Evolutionary conservation across 1,140 invertebrate genomes (phyloP), one percentile per base, ranked within the genome.

Genomic region (Copidosoma floridanum): DNA sequence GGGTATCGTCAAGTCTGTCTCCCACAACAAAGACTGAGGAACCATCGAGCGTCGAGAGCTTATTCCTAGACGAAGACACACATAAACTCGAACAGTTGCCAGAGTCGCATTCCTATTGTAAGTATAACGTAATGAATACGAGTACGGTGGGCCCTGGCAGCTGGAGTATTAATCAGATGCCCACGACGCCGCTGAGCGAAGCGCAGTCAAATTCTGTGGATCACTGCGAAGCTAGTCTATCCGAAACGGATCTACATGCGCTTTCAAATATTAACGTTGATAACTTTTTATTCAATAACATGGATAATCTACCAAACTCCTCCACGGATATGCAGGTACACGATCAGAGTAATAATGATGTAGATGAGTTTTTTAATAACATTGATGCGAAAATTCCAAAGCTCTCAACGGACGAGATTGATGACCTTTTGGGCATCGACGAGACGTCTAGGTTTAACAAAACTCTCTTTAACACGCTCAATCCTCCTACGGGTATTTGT

Each of bases 401-500:
- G 8, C 44, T 29, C 18, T 12, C 37, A 14, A 47, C 8, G 2
- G 55, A 48, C 21, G 23, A 38, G 8, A 6, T 24, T 3, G n/a
- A 48, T 40, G 37, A 61, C 35, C 46, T 37, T 37, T 21, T 44
- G 16, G 41, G 43, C 18, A 41, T 50, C 5, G 41, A 40, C 12
- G 47, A 44, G 27, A 60, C 51, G 10, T 37, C 57, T 10, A 63
- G n/a, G n/a, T n/a, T n/a, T n/a, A 27, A 56, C 16, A 61, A 56
- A 56, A 56, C 44, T 7, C 46, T 67, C 16, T 67, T 71, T 18
- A 64, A 68, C 12, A 63, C 57, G 44, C 27, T 68, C 5, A 56
- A 66, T 5, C 64, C 60, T 12, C n/a, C n/a, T 12, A 37, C 65
- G 27, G 83, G 83, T 38, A 74, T 85, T 6, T 85, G 83, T 62